Percentiles rank a stretch among this genome's conserved stretches.
Conservation (phyloP, 2,888 invertebrate species). For the Morinoia aosen region DNA sequence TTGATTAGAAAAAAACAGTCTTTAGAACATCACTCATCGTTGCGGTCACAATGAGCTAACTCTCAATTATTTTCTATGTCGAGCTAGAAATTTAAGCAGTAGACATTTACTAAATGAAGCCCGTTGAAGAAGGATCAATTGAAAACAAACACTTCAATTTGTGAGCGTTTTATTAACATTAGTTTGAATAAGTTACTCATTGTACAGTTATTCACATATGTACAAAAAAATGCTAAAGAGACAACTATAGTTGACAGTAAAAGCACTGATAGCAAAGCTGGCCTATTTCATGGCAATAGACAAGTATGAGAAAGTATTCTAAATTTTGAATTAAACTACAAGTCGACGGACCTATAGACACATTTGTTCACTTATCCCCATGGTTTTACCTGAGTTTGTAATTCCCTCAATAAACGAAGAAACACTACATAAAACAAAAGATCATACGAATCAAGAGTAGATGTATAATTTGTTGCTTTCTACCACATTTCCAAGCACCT, state of each 20-base stretch:
- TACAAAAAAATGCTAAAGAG: neutral
- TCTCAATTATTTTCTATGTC: neutral
- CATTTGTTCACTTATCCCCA: no score
- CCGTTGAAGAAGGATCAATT: neutral
- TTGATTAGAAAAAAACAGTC: no score
- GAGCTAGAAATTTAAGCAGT: neutral
- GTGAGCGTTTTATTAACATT: conserved; percentile 47
- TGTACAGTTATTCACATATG: conserved; percentile 51
- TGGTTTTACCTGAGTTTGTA: no score
- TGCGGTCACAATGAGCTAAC: neutral
- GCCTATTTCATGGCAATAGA: neutral
- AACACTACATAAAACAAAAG: no score
- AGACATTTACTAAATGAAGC: neutral
- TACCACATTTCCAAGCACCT: no score
- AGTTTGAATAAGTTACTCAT: conserved; percentile 45
- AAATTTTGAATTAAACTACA: neutral
- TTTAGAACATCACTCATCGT: no score
- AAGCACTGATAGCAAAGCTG: neutral
- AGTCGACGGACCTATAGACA: no score
- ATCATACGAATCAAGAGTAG: no score
- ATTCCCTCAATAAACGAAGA: no score
- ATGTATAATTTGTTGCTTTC: no score
- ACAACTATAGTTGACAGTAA: neutral
- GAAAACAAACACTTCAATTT: neutral
- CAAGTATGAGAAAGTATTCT: neutral